phyloP scores from a whole-genome alignment of 1,140 invertebrate species.

The Nebria ingens region DNA sequence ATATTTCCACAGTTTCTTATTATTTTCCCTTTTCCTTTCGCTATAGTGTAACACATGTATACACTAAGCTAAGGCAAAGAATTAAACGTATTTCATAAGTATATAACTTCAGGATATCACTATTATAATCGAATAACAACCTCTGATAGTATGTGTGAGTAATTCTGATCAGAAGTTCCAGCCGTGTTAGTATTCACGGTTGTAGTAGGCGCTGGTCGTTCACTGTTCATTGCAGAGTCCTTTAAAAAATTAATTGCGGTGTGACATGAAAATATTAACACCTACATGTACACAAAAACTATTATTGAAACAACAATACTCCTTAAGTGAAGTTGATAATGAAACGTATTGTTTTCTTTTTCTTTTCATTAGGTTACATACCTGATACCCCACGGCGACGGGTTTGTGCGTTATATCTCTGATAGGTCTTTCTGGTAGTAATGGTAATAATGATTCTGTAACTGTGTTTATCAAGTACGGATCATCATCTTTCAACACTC shows the following conservation, averaged over 20 bases:
- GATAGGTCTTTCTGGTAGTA: constrained; percentile 9
- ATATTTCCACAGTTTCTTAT: too few relatives aligned
- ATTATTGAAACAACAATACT: too few relatives aligned
- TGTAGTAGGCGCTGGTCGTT: not conserved
- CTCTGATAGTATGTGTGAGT: not conserved
- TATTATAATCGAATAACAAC: not conserved
- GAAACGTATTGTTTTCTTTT: too few relatives aligned
- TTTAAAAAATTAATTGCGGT: not conserved
- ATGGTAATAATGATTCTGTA: constrained; percentile 6
- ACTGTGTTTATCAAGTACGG: constrained; percentile 35
- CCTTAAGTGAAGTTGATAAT: too few relatives aligned
- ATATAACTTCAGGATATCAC: too few relatives aligned
- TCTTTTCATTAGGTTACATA: not conserved
- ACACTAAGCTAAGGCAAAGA: too few relatives aligned
- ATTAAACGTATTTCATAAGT: too few relatives aligned
- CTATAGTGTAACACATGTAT: too few relatives aligned
- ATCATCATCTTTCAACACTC: constrained; percentile 35
- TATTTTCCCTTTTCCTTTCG: too few relatives aligned
- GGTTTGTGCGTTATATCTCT: constrained; percentile 4
- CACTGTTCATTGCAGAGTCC: not conserved
- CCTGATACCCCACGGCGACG: not conserved
- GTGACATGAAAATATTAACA: constrained; percentile 1
- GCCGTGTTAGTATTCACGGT: not conserved
- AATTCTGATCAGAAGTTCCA: not conserved
- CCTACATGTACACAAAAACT: not conserved